These are phyloP conservation scores for Prosopocoilus inquinatus DNA, from an alignment of 2,888 invertebrate genomes.

Conservation along the genomic window DNA sequence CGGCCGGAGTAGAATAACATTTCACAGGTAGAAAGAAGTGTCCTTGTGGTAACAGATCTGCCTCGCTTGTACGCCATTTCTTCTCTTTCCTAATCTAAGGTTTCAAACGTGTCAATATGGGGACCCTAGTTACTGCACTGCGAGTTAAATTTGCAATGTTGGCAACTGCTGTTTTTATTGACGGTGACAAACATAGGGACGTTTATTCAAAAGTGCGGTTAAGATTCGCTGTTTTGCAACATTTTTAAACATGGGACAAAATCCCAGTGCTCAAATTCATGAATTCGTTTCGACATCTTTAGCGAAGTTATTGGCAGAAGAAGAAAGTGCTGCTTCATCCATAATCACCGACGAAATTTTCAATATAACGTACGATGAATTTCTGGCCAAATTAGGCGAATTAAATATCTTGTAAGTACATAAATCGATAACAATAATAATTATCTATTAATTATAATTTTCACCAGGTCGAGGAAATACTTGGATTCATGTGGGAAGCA, in stretches of 20 bases:
- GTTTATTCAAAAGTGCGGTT: not conserved
- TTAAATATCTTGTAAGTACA: constrained; percentile 62
- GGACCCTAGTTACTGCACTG: no score
- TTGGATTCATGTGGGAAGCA: constrained; percentile 62
- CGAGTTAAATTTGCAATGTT: no score
- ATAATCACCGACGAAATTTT: constrained; percentile 42
- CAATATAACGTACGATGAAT: constrained; percentile 57
- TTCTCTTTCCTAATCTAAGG: no score
- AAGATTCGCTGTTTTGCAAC: not conserved
- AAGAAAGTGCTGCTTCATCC: constrained; percentile 31
- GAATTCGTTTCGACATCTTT: constrained; percentile 30
- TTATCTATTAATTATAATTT: constrained; percentile 4
- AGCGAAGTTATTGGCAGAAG: constrained; percentile 35
- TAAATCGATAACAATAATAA: constrained; percentile 16
- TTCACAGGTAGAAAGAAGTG: no score
- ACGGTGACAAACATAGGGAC: no score
- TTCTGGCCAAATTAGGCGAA: constrained; percentile 57
- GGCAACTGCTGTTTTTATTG: no score
- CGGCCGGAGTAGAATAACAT: no score
- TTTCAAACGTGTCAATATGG: no score
- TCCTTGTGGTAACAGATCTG: no score
- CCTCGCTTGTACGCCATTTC: no score
- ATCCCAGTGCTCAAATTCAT: constrained; percentile 33
- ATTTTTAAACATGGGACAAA: constrained; percentile 32
- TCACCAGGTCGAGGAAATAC: constrained; percentile 58